Percentiles rank a stretch among this genome's conserved stretches.
Evolutionary conservation across 2,113 vertebrate genomes (phyloP).

Genomic region (Brienomyrus longianalis): DNA sequence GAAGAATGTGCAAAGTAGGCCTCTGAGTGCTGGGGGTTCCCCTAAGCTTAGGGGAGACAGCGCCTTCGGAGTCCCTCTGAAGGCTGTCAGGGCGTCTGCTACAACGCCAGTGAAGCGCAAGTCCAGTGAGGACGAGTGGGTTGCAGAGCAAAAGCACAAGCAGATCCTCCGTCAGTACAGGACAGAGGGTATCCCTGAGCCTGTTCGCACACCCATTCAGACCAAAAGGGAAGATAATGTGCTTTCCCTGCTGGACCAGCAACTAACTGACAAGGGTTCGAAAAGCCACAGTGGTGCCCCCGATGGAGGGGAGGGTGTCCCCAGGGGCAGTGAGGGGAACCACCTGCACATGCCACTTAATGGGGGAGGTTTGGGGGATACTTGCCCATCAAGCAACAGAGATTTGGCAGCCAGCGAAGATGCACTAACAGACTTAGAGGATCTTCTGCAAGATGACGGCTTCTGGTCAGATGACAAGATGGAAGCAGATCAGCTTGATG

Average conservation of each 20-base stretch:
- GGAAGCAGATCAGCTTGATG: slow-evolving; percentile 29
- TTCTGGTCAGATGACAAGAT: slow-evolving; percentile 60
- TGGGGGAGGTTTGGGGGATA: background rate
- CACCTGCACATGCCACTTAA: background rate
- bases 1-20: slow-evolving; percentile 35
- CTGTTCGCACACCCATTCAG: background rate
- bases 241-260: slow-evolving; percentile 39
- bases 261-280: background rate
- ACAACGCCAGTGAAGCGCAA: background rate
- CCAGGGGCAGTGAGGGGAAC: background rate
- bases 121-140: background rate
- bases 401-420: background rate
- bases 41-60: background rate
- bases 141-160: background rate
- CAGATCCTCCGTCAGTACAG: background rate
- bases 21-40: background rate
- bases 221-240: slow-evolving; percentile 17
- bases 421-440: background rate
- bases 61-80: slow-evolving; percentile 15
- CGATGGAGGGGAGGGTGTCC: background rate
- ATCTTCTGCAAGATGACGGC: slow-evolving; percentile 44
- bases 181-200: background rate
- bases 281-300: background rate
- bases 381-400: background rate
- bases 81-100: background rate